Percentiles rank a stretch among this genome's conserved stretches.
Evolutionary conservation across 92 coral and sea anemone genomes (phyloP).

Genomic region (Scolanthus callimorphus): DNA sequence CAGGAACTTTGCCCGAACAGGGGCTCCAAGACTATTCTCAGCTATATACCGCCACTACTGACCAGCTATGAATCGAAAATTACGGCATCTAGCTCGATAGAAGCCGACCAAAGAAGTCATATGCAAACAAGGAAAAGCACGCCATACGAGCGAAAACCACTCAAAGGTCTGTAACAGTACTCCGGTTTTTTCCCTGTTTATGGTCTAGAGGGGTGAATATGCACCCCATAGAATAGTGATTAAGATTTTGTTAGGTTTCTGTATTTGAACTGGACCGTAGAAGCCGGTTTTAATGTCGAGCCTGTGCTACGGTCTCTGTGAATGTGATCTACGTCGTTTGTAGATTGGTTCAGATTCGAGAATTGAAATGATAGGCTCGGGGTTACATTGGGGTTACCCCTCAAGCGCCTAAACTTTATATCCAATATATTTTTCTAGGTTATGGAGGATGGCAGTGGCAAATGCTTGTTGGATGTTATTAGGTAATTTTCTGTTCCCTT

Average conservation of each 20-base stretch:
- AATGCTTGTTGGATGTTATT: constrained; percentile 94
- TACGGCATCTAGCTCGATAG: constrained; percentile 48
- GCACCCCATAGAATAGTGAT: constrained; percentile 53
- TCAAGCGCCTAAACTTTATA: too few species aligned
- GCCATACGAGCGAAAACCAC: constrained; percentile 80
- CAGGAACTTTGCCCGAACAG: constrained; percentile 92
- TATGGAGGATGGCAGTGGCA: constrained; percentile 90
- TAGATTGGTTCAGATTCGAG: constrained; percentile 6
- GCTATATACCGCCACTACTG: constrained; percentile 62
- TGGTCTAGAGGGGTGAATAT: constrained; percentile 51
- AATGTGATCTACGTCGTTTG: background rate
- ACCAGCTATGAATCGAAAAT: constrained; percentile 63
- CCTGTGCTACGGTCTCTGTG: too few species aligned
- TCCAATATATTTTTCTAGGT: too few species aligned
- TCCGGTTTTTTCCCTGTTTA: constrained; percentile 53
- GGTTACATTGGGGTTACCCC: too few species aligned
- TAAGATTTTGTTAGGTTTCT: constrained; percentile 11
- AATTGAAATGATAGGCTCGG: background rate
- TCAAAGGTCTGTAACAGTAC: constrained; percentile 52
- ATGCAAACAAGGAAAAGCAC: constrained; percentile 81
- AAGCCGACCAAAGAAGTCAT: constrained; percentile 62
- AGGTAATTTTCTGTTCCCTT: constrained; percentile 69
- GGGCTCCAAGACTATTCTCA: constrained; percentile 77
- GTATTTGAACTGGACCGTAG: too few species aligned
- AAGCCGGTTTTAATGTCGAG: too few species aligned